Conservation (phyloP, 2,797 vertebrate species). For the Neostethus bicornis region DNA sequence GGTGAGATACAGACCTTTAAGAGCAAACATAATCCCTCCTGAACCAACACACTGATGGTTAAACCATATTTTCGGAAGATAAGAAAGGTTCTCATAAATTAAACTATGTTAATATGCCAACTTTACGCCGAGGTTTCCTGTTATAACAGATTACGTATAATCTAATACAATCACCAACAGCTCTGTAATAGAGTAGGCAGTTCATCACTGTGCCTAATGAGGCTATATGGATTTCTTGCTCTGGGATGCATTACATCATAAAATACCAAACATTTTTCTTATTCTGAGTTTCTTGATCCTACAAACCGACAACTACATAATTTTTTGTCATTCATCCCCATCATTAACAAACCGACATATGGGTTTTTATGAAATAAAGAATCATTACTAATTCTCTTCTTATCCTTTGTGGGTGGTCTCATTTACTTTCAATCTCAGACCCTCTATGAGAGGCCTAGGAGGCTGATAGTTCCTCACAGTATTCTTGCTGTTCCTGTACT, state of each 20-base stretch:
- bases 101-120: not conserved
- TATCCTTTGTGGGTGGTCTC: no score
- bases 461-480: no score
- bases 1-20: constrained; percentile 16
- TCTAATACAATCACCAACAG: constrained; percentile 16
- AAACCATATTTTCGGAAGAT: constrained; percentile 15
- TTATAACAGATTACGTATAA: constrained; percentile 2
- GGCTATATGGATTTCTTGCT: not conserved
- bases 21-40: not conserved
- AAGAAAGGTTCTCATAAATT: not conserved
- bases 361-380: no score
- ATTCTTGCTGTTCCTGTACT: no score
- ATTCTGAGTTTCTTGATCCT: not conserved
- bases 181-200: constrained; percentile 17
- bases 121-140: constrained; percentile 3
- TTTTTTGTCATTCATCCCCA: no score
- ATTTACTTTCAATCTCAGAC: no score
- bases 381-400: no score
- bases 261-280: not conserved
- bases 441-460: no score
- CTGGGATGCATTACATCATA: constrained; percentile 8
- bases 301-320: no score
- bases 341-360: no score
- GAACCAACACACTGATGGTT: not conserved
- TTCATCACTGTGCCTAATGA: constrained; percentile 3